phyloP scores from a whole-genome alignment of 2,113 vertebrate species.

The Alaudala cheleensis region DNA sequence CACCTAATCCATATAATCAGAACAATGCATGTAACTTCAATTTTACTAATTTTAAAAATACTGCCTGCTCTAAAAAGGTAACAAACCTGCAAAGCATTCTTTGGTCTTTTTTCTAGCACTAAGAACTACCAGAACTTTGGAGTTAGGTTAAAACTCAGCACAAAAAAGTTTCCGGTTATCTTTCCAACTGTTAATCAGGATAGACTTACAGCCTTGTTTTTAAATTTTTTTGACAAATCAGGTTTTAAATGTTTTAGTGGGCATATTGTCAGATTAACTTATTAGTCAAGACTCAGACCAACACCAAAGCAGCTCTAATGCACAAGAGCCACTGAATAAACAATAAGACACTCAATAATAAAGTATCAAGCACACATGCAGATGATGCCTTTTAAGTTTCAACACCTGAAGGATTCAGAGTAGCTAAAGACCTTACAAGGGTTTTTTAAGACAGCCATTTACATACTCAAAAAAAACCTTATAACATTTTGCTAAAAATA shows the following conservation, averaged over 20 bases:
- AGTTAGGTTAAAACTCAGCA: not conserved
- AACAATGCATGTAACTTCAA: not conserved
- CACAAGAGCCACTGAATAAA: not conserved
- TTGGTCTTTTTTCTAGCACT: not conserved
- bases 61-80: not conserved
- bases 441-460: not conserved
- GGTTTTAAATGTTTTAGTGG: not conserved
- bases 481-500: not conserved
- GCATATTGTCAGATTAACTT: not conserved
- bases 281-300: not conserved
- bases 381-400: not conserved
- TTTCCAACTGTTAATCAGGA: not conserved
- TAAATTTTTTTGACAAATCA: not conserved
- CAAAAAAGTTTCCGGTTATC: not conserved
- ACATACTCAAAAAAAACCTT: not conserved
- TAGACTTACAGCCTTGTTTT: not conserved
- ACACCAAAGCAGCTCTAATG: not conserved
- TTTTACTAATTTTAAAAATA: not conserved
- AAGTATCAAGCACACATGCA: not conserved
- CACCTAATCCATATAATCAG: not conserved
- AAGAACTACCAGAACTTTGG: not conserved
- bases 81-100: not conserved
- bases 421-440: not conserved
- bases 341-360: not conserved
- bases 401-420: not conserved